Evolutionary conservation across 1,140 invertebrate species (phyloP).

Genomic region (Leguminivora glycinivorella): DNA sequence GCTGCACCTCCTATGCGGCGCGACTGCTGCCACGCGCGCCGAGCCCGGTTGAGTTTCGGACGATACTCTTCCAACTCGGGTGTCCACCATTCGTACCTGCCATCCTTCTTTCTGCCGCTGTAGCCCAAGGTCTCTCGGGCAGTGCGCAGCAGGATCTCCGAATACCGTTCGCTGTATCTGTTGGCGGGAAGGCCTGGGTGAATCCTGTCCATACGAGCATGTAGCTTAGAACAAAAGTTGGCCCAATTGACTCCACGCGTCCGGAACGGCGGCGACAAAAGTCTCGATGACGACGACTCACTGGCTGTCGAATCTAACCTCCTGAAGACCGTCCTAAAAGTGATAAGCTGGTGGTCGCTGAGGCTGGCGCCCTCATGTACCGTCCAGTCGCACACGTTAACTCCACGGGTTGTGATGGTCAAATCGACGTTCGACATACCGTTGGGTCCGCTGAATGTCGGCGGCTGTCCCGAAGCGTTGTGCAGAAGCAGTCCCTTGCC

Average conservation of each 20-base stretch:
- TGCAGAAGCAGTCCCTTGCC: not conserved
- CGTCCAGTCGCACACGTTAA: slow-evolving; percentile 29
- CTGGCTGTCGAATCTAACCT: not conserved
- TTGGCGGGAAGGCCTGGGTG: not conserved
- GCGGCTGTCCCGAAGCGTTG: slow-evolving; percentile 34
- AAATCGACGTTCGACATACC: slow-evolving; percentile 43
- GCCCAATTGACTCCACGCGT: slow-evolving; percentile 6
- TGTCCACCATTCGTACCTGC: slow-evolving; percentile 45
- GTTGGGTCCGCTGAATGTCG: slow-evolving; percentile 35
- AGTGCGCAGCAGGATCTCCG: slow-evolving; percentile 22
- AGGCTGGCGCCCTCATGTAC: slow-evolving; percentile 33
- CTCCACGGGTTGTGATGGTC: slow-evolving; percentile 32
- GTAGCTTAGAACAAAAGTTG: not conserved
- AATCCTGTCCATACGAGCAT: not conserved
- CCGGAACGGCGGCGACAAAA: not conserved
- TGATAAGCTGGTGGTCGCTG: slow-evolving; percentile 45
- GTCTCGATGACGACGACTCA: not conserved
- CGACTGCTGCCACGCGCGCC: slow-evolving; percentile 39
- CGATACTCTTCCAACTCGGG: slow-evolving; percentile 35
- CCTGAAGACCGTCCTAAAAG: not conserved
- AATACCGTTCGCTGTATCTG: slow-evolving; percentile 26
- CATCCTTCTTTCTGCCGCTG: not conserved
- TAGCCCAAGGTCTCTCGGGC: slow-evolving; percentile 28
- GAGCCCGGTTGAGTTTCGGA: not conserved
- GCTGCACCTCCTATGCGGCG: not conserved